Evolutionary conservation across 2,797 vertebrate species (phyloP), one percentile per base, ranked within the genome.

Genomic region (Falco berigora): DNA sequence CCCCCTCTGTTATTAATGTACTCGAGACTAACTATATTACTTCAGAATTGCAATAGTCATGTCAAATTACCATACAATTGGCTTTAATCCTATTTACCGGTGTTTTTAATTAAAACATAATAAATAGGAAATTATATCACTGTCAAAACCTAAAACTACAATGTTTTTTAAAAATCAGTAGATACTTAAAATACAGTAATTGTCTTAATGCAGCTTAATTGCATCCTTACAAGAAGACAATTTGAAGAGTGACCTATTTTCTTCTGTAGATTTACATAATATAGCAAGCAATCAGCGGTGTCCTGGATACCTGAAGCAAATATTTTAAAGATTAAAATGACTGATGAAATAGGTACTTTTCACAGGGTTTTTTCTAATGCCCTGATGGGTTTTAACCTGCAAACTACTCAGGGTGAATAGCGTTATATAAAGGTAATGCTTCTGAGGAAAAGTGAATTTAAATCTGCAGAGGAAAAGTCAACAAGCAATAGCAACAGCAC

Each of bases 211-310:
- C 53, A 92, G 81, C 88, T 92, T 96, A 95, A 96, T 90, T 94
- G 58, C 83, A 91, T 85, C 76, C 61, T 94, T 94, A 86, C 53
- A 91, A 96, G 94, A 81, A 81, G 66, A 95, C 59, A 86, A 75
- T 97, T 74, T 92, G 91, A 97, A 93, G 89, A 81, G 80, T 91
- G 95, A 96, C 96, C 89, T 95, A 85, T 92, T 96, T 97, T 96
- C 85, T 96, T 86, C 92, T 82, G 28, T 75, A 88, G 85, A 95
- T 96, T 98, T 96, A 95, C 92, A 97, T 95, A 96, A 91, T 79
- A 92, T 64, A 94, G 53, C 62, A 95, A 95, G 86, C 73, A 96
- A 94, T 91, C 90, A 96, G 50, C 2, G 1, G 86, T 75, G 71
- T 84, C 81, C 94, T 72, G 83, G 75, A 85, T 93, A 92, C 68